phyloP scores from a whole-genome alignment of 2,888 invertebrate genomes.

The Romanomermis culicivorax region DNA sequence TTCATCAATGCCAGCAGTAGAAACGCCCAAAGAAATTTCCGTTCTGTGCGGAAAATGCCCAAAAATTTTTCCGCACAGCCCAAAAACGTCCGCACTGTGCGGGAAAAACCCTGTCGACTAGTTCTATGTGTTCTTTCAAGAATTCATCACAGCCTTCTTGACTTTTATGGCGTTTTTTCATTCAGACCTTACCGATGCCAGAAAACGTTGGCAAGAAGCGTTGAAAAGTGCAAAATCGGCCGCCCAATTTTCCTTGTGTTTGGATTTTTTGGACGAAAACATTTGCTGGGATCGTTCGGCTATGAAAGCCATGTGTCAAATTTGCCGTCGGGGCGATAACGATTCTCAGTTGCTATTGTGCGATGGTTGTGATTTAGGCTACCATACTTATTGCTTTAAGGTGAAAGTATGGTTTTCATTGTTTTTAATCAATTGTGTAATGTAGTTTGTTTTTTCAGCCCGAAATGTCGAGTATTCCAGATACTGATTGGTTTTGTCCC shows the following conservation, averaged over 20 bases:
- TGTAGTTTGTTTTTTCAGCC: slow-evolving; percentile 36
- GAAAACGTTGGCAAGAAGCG: slow-evolving; percentile 58
- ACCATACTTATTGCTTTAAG: slow-evolving; percentile 95
- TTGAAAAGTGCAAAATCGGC: slow-evolving; percentile 60
- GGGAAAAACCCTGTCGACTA: too few relatives aligned
- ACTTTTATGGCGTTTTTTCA: too few relatives aligned
- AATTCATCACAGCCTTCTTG: too few relatives aligned
- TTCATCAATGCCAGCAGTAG: too few relatives aligned
- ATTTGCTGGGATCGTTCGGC: slow-evolving; percentile 92
- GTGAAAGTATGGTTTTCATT: slow-evolving; percentile 16
- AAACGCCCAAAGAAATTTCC: too few relatives aligned
- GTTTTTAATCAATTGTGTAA: background rate
- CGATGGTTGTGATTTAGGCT: slow-evolving; percentile 92
- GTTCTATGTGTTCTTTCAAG: too few relatives aligned
- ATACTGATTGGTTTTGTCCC: slow-evolving; percentile 95
- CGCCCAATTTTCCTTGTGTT: slow-evolving; percentile 68
- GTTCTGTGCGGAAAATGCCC: too few relatives aligned
- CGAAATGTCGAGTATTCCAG: slow-evolving; percentile 80
- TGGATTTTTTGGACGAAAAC: slow-evolving; percentile 63
- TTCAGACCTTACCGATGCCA: too few relatives aligned
- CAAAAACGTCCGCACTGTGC: too few relatives aligned
- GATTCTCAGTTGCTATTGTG: slow-evolving; percentile 81
- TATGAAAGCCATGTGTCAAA: slow-evolving; percentile 53
- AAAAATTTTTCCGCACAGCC: too few relatives aligned
- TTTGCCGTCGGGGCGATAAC: slow-evolving; percentile 83